Percentiles rank a stretch among this genome's conserved stretches.
These are phyloP conservation scores for Gorsachius magnificus DNA, from an alignment of 2,797 vertebrate genomes.

Conservation along the genomic window DNA sequence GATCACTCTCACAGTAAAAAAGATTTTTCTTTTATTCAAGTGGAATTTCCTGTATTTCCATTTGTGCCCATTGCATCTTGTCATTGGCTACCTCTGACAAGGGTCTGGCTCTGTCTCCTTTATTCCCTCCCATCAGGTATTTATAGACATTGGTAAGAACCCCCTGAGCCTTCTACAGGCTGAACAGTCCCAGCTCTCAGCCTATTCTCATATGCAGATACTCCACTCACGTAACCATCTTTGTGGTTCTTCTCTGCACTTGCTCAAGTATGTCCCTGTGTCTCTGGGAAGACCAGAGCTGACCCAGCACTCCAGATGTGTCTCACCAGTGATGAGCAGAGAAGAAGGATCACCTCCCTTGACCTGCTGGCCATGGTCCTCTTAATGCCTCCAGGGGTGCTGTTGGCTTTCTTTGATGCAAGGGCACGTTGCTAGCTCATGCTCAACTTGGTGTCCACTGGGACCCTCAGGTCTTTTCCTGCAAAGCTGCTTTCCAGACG, in stretches of 20 bases:
- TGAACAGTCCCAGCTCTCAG: not conserved
- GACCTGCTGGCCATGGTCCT: fast-evolving
- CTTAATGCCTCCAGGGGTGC: not conserved
- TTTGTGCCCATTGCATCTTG: not conserved
- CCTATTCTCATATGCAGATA: not conserved
- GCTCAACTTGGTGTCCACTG: too few species aligned
- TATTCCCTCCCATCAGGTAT: not conserved
- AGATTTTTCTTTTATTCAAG: not conserved
- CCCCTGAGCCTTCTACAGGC: not conserved
- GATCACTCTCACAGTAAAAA: not conserved
- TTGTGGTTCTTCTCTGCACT: not conserved
- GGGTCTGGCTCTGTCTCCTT: not conserved
- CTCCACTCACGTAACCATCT: not conserved
- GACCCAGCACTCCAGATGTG: not conserved
- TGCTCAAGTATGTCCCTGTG: not conserved
- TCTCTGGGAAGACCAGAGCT: not conserved
- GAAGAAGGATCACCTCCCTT: not conserved
- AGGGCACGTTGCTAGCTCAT: not conserved
- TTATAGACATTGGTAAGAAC: not conserved
- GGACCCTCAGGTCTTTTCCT: not conserved
- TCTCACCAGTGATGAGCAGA: not conserved
- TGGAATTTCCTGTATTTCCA: not conserved
- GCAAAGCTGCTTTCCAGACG: not conserved
- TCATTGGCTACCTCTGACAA: not conserved
- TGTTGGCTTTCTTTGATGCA: not conserved